Evolutionary conservation across 2,888 invertebrate species (phyloP), one percentile per base, ranked within the genome.

Genomic region (Leptopilina drosophilae): DNA sequence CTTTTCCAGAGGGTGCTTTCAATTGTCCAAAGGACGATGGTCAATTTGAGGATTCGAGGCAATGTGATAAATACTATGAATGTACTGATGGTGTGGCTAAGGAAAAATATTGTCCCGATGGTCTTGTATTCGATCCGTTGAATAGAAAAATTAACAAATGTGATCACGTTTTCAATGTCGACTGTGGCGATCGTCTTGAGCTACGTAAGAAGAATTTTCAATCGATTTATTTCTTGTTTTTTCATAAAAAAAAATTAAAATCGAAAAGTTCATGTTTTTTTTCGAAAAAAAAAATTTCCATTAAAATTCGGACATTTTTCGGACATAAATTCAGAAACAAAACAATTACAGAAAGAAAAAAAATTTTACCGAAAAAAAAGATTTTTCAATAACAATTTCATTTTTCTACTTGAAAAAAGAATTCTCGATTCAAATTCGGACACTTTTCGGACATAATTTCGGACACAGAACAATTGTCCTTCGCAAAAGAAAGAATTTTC

Each of bases 131-230:
- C 92, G 97, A 98, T 93, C 96, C 95, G 0, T 92, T 95, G 85
- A 97, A 96, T 91, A 95, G 97, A 87, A 97, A 97, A 93, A 94
- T 96, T 90, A 97, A 97, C 93, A 97, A 97, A 91, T 98, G 98
- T 90, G 98, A 98, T 92, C 97, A 97, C 90, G 96, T 97, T 89
- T 97, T 97, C 94, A 97, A 97, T 89, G 97, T 97, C 26, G 97
- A 97, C 91, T 98, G 98, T 88, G 97, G 96, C 77, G 97, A 97
- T 90, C 95, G 97, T 90, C 94, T 95, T 76, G 96, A 97, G 92
- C 93, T 97, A 83, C 98, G 97, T 98, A 94, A 96, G 97, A 95
- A 8, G 8, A 42, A 42, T 8, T 42, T 49, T 46, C 33, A 59
- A 53, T 42, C 20, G 11, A 33, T 56, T 77, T 64, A 26, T 53